Evolutionary conservation across 2,888 invertebrate species (phyloP).

Genomic region (Lasioglossum malachurum): DNA sequence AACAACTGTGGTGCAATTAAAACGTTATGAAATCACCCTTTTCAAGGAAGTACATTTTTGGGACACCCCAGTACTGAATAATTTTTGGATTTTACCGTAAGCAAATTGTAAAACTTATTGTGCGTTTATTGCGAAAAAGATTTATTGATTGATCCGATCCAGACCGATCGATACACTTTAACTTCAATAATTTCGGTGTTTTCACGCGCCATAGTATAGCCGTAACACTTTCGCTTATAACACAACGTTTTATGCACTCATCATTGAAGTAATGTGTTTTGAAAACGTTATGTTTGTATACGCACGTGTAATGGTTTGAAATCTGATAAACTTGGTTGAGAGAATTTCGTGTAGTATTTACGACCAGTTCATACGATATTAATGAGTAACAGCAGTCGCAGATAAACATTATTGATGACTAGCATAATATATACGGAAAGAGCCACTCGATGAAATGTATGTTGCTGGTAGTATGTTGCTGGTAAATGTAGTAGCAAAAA

Average conservation of each 20-base stretch:
- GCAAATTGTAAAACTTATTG: background rate
- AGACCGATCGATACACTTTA: background rate
- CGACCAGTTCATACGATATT: background rate
- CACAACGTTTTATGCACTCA: conserved; percentile 7
- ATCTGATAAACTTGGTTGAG: background rate
- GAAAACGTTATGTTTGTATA: background rate
- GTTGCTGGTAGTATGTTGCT: too few species aligned
- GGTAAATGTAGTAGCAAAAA: background rate
- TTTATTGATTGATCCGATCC: background rate
- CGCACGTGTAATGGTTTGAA: background rate
- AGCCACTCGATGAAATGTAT: background rate
- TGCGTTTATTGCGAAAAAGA: background rate
- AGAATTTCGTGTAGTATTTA: background rate
- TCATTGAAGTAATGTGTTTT: background rate
- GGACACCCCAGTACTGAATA: background rate
- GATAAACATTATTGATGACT: background rate
- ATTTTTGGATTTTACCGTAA: background rate
- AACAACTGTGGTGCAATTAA: too few species aligned
- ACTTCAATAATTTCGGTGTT: background rate
- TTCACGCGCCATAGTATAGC: background rate
- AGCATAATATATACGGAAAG: background rate
- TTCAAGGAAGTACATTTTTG: too few species aligned
- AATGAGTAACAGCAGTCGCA: background rate
- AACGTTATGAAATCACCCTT: too few species aligned
- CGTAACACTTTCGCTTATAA: background rate